A percentile compares a stretch with the other conserved stretches of the same genome.
Evolutionary conservation across 2,113 vertebrate species (phyloP).

Genomic region (Toxotes jaculatrix): DNA sequence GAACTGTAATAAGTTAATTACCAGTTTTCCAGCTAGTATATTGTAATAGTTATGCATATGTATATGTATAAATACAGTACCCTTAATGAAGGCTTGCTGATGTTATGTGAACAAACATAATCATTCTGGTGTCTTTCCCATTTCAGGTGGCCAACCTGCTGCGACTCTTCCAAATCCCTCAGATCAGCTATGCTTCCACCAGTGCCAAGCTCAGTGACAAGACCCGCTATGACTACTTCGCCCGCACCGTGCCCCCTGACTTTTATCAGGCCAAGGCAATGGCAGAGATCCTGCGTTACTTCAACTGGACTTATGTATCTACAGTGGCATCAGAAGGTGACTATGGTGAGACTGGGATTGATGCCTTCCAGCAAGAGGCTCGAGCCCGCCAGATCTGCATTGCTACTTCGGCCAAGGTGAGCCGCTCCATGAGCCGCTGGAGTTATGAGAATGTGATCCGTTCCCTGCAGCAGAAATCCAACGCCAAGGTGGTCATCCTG

Average conservation of each 20-base stretch:
- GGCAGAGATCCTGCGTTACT: slow-evolving; percentile 96
- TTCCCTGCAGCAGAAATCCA: slow-evolving; percentile 95
- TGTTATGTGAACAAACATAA: not conserved
- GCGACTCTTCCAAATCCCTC: slow-evolving; percentile 97
- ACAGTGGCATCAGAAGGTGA: slow-evolving; percentile 97
- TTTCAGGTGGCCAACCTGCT: slow-evolving; percentile 95
- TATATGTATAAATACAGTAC: no score
- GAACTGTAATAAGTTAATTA: slow-evolving; percentile 16
- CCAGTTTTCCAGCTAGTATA: not conserved
- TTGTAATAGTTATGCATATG: not conserved
- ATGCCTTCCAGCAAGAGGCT: slow-evolving; percentile 97
- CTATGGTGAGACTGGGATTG: slow-evolving; percentile 97
- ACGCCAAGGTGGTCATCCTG: slow-evolving; percentile 93
- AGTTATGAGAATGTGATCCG: slow-evolving; percentile 93
- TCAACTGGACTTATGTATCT: slow-evolving; percentile 99
- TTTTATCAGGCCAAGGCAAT: slow-evolving; percentile 99
- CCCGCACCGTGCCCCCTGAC: slow-evolving; percentile 96
- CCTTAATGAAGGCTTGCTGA: not conserved
- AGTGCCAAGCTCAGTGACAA: slow-evolving; percentile 99
- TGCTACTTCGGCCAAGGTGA: slow-evolving; percentile 97
- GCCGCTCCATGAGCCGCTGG: slow-evolving; percentile 93
- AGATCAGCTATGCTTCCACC: slow-evolving; percentile 99
- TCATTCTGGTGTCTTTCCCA: not conserved
- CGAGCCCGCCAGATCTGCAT: slow-evolving; percentile 97
- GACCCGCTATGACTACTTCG: slow-evolving; percentile 97